A percentile compares a stretch with the other conserved stretches of the same genome.
Conservation (phyloP, 2,888 invertebrate genomes). For the Napeogenes inachia region DNA sequence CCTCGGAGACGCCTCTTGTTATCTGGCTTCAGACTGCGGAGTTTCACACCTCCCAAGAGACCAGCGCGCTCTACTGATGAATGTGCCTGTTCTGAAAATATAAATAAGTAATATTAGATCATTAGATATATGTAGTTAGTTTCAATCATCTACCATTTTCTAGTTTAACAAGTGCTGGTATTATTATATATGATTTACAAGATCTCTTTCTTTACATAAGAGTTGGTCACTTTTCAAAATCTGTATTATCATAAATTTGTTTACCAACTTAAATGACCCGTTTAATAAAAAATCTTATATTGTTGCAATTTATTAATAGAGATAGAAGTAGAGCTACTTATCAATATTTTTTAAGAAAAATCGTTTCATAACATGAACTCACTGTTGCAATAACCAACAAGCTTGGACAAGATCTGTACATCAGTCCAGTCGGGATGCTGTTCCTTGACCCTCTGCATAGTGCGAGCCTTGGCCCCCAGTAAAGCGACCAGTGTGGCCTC, state of each 20-base stretch:
- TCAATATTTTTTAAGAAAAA: neutral
- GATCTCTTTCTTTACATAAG: neutral
- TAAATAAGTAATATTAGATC: constrained; percentile 8
- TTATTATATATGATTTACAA: too few species aligned
- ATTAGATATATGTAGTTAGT: too few species aligned
- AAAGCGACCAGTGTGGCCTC: constrained; percentile 95
- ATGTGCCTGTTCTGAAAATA: constrained; percentile 87
- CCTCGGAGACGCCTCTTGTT: constrained; percentile 84
- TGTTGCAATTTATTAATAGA: too few species aligned
- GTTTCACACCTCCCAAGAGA: constrained; percentile 89
- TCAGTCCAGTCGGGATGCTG: constrained; percentile 87
- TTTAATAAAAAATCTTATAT: too few species aligned
- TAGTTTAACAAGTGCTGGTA: too few species aligned
- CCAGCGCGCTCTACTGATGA: constrained; percentile 96
- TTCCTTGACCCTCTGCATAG: constrained; percentile 81
- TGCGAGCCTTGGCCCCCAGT: constrained; percentile 90
- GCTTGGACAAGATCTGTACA: constrained; percentile 83
- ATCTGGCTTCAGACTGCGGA: constrained; percentile 86
- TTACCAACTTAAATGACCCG: too few species aligned
- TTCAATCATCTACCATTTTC: too few species aligned
- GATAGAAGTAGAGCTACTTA: neutral
- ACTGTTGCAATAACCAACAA: constrained; percentile 93
- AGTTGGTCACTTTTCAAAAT: neutral
- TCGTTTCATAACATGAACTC: constrained; percentile 45
- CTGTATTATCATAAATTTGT: too few species aligned